These are phyloP conservation scores for Sphecodes monilicornis DNA, from an alignment of 2,888 invertebrate species.

Conservation along the genomic window DNA sequence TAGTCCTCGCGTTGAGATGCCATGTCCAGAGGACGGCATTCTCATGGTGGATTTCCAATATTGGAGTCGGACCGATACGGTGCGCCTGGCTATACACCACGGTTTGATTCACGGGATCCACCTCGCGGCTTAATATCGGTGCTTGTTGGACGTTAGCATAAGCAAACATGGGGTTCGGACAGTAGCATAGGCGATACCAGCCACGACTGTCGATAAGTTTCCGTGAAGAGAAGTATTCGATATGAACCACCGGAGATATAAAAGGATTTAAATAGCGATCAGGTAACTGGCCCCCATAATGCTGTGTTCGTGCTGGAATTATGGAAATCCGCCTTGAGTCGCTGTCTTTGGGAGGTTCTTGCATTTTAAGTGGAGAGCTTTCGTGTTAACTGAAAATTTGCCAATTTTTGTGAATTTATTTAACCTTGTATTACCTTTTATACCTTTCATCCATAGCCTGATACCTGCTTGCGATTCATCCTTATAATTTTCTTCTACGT, in stretches of 20 bases:
- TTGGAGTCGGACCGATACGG: constrained; percentile 57
- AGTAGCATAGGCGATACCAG: constrained; percentile 39
- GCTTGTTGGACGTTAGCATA: constrained; percentile 80
- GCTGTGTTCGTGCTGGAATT: background rate
- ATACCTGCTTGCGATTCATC: background rate
- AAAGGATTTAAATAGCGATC: background rate
- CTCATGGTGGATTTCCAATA: constrained; percentile 69
- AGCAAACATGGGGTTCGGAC: constrained; percentile 73
- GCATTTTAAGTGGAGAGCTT: background rate
- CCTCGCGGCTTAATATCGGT: constrained; percentile 75
- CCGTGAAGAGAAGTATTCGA: constrained; percentile 33
- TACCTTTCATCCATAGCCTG: too few relatives aligned
- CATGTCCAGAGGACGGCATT: constrained; percentile 64
- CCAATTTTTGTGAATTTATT: background rate
- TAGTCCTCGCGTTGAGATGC: constrained; percentile 61
- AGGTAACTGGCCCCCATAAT: background rate
- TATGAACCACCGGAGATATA: background rate
- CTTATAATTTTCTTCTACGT: too few relatives aligned
- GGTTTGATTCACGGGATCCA: constrained; percentile 57
- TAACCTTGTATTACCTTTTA: background rate
- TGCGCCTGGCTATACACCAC: constrained; percentile 35
- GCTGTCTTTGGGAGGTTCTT: background rate
- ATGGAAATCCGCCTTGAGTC: background rate
- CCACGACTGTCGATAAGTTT: constrained; percentile 35
- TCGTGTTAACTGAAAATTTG: background rate